phyloP scores from a whole-genome alignment of 2,113 vertebrate genomes.

The Suricata suricatta region DNA sequence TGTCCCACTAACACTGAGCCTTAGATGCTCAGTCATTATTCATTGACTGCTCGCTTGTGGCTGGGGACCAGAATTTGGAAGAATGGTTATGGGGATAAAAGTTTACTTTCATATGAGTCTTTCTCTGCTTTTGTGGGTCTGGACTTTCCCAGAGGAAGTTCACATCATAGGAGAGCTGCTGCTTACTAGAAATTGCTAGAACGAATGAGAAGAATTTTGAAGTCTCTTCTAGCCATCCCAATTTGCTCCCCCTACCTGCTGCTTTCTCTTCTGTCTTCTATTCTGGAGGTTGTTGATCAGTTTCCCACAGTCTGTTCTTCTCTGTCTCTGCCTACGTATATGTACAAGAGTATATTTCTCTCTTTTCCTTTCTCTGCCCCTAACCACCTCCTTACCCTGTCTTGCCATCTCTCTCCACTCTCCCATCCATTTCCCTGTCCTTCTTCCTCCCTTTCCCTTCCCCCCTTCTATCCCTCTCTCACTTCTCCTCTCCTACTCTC shows the following conservation, averaged over 20 bases:
- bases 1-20: neutral
- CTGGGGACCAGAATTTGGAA: neutral
- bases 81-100: neutral
- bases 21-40: neutral
- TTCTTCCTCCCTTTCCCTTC: neutral
- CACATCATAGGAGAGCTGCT: neutral
- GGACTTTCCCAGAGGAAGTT: neutral
- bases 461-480: neutral
- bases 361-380: neutral
- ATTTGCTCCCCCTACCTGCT: neutral
- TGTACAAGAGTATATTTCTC: neutral
- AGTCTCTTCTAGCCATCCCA: neutral
- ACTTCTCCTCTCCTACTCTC: neutral
- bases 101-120: neutral
- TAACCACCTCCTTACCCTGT: neutral
- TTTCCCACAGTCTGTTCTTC: neutral
- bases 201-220: neutral
- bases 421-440: neutral
- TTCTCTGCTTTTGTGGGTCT: neutral
- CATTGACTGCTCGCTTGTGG: neutral
- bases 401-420: neutral
- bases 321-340: neutral
- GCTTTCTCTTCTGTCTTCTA: neutral
- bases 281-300: neutral
- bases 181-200: neutral